Percentiles rank a stretch among this genome's conserved stretches.
Evolutionary conservation across 2,113 vertebrate species (phyloP).

Genomic region (Onychostruthus taczanowskii): DNA sequence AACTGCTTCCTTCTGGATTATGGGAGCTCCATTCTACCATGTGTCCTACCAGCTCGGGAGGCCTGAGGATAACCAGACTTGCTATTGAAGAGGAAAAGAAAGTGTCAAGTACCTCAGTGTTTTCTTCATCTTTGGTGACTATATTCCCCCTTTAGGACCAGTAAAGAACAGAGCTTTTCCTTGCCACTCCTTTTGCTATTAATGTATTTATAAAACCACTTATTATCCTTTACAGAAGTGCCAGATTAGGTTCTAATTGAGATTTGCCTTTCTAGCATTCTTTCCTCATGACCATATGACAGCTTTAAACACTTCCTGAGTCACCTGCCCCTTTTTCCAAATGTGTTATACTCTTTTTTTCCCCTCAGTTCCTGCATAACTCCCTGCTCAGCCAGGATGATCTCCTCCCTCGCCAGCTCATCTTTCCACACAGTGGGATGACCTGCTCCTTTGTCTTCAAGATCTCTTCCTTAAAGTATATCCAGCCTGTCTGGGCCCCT

Average conservation of each 20-base stretch:
- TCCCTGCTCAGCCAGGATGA: background rate
- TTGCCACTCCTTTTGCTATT: background rate
- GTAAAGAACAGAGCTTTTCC: background rate
- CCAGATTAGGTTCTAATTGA: no score
- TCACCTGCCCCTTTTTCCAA: background rate
- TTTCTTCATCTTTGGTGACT: background rate
- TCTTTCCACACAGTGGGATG: background rate
- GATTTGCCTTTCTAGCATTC: background rate
- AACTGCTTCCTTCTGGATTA: background rate
- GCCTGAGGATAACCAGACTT: background rate
- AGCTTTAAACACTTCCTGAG: background rate
- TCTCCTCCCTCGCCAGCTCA: accelerated
- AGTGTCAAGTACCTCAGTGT: background rate
- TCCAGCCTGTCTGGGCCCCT: background rate
- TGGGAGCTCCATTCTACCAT: background rate
- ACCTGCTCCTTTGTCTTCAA: background rate
- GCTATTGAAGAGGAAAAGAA: background rate
- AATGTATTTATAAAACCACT: background rate
- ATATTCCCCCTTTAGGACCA: background rate
- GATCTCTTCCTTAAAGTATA: background rate
- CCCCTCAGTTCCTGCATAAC: background rate
- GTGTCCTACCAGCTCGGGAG: background rate
- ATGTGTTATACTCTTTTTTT: background rate
- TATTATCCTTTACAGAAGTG: background rate
- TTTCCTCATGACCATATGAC: background rate